Evolutionary conservation across 92 coral and sea anemone genomes (phyloP), one percentile per base, ranked within the genome.

Genomic region (Blastomussa wellsi): DNA sequence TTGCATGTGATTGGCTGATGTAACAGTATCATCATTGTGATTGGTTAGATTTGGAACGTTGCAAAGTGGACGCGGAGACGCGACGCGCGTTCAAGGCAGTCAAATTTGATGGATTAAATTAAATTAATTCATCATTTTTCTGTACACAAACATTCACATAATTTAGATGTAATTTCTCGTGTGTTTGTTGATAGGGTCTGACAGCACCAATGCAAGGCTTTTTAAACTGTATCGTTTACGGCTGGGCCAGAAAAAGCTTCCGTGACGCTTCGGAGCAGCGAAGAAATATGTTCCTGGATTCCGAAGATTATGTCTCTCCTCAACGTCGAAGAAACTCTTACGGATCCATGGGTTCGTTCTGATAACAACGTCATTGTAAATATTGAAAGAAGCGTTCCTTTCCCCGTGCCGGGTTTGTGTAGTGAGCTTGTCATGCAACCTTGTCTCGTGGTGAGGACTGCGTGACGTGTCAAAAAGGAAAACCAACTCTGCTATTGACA

Each of bases 191-290:
- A 47, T 83, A 94, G 98, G 98, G 97, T 76, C 82, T 95, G 15
- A 90, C 96, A 22, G 98, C 99, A 59, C 99, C 99, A 39, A 87
- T 95, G 92, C 99, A 97, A 69, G 99, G 99, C 9, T 95, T 97
- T 74, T 86, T 97, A 12, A 97, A 97, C 82, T 89, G 96, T 42
- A 88, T 97, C 37, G 98, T 97, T 73, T 97, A 97, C 77, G 99
- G 99, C 44, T 97, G 99, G 99, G 87, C 98, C 15, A 90, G 99
- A 62, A 92, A 80, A 44, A 89, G 93, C 29, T 97, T 97, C 70
- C 98, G 98, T 24, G 86, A 90, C 0, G 95, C 96, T 11, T 74
- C 92, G 31, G 82, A 75, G 48, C 84, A 78, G 52, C 81, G 84
- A 48, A 83, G 82, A 78, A 42, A 59, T 68, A 24, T 84, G 60